phyloP scores from a whole-genome alignment of 1,140 invertebrate species.

The Camponotus floridanus region DNA sequence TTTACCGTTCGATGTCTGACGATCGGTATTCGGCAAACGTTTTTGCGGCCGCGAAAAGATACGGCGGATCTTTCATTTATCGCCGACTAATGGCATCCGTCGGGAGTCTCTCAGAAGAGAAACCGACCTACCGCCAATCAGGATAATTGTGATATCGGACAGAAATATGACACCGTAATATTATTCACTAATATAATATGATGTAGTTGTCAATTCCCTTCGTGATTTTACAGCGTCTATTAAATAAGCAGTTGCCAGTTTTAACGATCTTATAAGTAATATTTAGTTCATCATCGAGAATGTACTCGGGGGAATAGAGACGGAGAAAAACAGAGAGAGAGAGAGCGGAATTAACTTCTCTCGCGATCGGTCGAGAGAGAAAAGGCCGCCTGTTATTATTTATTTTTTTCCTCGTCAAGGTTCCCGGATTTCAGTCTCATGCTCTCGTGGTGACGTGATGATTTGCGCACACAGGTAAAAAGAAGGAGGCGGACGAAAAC shows the following conservation, averaged over 20 bases:
- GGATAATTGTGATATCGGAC: constrained; percentile 8
- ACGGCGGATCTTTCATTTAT: constrained; percentile 64
- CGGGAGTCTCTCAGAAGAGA: constrained; percentile 15
- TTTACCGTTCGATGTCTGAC: constrained; percentile 70
- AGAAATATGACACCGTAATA: constrained; percentile 9
- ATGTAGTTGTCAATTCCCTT: neutral
- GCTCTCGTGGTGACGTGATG: constrained; percentile 22
- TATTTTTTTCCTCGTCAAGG: constrained; percentile 74
- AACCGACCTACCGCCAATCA: constrained; percentile 29
- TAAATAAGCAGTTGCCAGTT: neutral
- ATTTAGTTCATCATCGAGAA: neutral
- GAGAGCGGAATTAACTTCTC: constrained; percentile 70
- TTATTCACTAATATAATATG: constrained; percentile 22
- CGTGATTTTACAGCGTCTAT: constrained; percentile 23
- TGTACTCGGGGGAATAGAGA: neutral
- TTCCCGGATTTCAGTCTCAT: constrained; percentile 53
- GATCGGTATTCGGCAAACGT: constrained; percentile 30
- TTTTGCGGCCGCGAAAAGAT: constrained; percentile 58
- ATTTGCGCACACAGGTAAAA: constrained; percentile 45
- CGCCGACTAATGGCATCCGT: constrained; percentile 36
- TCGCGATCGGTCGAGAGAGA: constrained; percentile 42
- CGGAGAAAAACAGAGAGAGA: neutral
- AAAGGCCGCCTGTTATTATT: constrained; percentile 74
- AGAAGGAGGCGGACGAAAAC: constrained; percentile 48
- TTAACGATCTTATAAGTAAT: neutral